Conservation (phyloP, 2,888 invertebrate species). For the Phoenoteleia sp. region DNA sequence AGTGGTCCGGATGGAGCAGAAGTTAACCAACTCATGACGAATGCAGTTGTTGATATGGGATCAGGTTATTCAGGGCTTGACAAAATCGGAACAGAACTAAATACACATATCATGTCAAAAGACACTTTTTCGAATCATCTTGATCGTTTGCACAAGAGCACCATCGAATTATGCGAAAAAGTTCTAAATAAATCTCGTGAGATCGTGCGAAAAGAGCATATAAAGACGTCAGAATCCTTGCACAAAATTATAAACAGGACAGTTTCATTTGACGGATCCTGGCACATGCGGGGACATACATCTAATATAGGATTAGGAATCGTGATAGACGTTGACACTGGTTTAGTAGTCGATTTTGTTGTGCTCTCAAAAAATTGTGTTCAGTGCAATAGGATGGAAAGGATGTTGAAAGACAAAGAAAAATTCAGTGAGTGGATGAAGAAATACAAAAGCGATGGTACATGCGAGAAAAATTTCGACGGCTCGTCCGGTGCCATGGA, state of each 20-base stretch:
- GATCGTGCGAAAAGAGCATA: slow-evolving; percentile 13
- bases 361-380: slow-evolving; percentile 2
- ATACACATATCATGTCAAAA: slow-evolving; percentile 23
- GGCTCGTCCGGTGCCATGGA: background rate
- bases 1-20: slow-evolving; percentile 17
- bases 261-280: slow-evolving; percentile 6
- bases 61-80: slow-evolving; percentile 26
- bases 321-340: background rate
- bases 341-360: background rate
- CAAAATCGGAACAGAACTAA: slow-evolving; percentile 25
- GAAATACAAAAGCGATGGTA: background rate
- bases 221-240: background rate
- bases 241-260: background rate
- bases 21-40: slow-evolving; percentile 22
- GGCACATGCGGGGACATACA: background rate
- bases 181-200: slow-evolving; percentile 10
- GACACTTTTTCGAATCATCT: slow-evolving; percentile 1
- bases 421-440: background rate
- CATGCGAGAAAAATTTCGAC: background rate
- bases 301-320: slow-evolving; percentile 9
- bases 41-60: slow-evolving; percentile 20
- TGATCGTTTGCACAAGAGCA: slow-evolving; percentile 20
- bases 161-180: slow-evolving; percentile 29
- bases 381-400: background rate
- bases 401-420: background rate